phyloP scores from a whole-genome alignment of 2,888 invertebrate species.

The Aspidiotus destructor region DNA sequence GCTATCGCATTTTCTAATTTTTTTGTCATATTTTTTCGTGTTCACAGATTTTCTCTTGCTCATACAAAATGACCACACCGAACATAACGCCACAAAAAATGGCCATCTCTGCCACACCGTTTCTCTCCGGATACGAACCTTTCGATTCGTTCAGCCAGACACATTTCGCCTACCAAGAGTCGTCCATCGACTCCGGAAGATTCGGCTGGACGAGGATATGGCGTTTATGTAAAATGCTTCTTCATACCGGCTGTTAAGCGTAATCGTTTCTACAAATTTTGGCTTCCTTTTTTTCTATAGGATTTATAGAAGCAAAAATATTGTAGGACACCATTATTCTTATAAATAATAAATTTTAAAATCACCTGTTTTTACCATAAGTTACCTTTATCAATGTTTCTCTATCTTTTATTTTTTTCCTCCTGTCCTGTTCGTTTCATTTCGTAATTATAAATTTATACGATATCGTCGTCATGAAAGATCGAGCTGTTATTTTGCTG shows the following conservation, averaged over 20 bases:
- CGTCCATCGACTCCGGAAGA: conserved; percentile 19
- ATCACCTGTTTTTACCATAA: conserved; percentile 13
- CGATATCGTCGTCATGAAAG: no score
- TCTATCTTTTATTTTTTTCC: neutral
- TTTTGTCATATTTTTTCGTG: neutral
- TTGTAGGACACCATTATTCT: conserved; percentile 17
- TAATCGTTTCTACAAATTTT: conserved; percentile 10
- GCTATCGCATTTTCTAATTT: neutral
- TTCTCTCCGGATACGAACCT: neutral
- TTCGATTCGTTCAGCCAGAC: conserved; percentile 1
- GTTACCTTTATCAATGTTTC: conserved; percentile 9
- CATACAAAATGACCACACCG: conserved; percentile 16
- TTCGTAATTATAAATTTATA: no score
- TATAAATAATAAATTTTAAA: conserved; percentile 5
- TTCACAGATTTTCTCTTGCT: neutral
- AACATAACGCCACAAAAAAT: conserved; percentile 23
- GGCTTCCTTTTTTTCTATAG: conserved; percentile 19
- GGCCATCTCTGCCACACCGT: conserved; percentile 15
- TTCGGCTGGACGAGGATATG: conserved; percentile 26
- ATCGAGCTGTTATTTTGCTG: no score
- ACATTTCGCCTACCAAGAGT: conserved; percentile 19
- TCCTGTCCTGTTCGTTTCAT: no score
- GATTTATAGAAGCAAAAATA: conserved; percentile 19
- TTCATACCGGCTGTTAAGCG: conserved; percentile 17
- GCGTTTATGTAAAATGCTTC: conserved; percentile 23